These are phyloP conservation scores for Meles meles DNA, from an alignment of 2,113 vertebrate species.

Conservation along the genomic window DNA sequence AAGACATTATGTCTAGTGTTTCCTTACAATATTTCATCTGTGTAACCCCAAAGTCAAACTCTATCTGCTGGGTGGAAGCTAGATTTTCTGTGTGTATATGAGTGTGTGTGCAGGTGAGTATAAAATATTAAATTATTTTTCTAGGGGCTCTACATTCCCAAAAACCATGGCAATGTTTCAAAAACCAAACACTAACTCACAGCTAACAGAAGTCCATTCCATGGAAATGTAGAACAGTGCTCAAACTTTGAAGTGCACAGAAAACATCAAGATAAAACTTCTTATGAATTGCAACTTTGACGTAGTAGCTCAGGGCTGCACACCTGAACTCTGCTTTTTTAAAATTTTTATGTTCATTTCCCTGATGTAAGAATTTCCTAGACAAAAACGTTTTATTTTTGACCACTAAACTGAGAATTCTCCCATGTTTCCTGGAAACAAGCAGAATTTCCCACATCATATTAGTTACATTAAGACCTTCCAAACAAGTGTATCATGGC, in stretches of 20 bases:
- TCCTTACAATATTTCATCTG: background rate
- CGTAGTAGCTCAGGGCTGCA: background rate
- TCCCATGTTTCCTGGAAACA: constrained; percentile 8
- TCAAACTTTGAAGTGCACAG: background rate
- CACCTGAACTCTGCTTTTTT: background rate
- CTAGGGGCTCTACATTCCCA: background rate
- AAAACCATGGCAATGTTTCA: background rate
- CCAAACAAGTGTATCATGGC: background rate
- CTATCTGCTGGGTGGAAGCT: background rate
- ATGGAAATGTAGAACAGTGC: background rate
- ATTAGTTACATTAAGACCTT: background rate
- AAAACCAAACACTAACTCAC: background rate
- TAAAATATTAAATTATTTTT: background rate
- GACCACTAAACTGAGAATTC: background rate
- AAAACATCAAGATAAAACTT: no score
- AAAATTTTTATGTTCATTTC: background rate
- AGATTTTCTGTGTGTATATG: background rate
- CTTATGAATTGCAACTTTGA: background rate
- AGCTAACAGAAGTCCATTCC: background rate
- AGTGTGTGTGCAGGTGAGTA: background rate
- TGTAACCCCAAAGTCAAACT: background rate
- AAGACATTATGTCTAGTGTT: background rate
- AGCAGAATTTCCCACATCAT: background rate
- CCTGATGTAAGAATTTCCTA: constrained; percentile 13
- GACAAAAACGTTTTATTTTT: background rate